phyloP scores from a whole-genome alignment of 2,797 vertebrate species.

The Eptatretus atami region DNA sequence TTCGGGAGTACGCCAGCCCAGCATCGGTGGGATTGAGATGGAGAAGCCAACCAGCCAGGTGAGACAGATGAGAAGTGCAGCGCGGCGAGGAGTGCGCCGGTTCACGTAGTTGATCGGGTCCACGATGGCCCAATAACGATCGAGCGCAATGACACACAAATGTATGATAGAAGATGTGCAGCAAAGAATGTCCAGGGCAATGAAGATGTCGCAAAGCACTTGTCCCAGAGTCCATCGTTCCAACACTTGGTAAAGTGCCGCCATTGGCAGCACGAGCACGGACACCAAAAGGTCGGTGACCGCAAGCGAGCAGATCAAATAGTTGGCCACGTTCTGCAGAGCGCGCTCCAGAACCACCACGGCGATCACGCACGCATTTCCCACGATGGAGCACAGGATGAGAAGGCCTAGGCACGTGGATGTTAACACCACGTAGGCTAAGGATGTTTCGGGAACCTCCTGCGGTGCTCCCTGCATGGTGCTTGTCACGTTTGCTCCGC shows the following conservation, averaged over 20 bases:
- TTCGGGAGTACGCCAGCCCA: slow-evolving; percentile 73
- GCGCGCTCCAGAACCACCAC: slow-evolving; percentile 68
- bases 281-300: slow-evolving; percentile 94
- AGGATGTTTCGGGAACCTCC: not conserved
- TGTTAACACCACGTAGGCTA: slow-evolving; percentile 42
- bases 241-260: slow-evolving; percentile 74
- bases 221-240: slow-evolving; percentile 92
- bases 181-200: slow-evolving; percentile 70
- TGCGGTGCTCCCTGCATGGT: not conserved
- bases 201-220: slow-evolving; percentile 70
- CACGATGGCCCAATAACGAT: slow-evolving; percentile 92
- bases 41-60: slow-evolving; percentile 87
- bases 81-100: slow-evolving; percentile 62
- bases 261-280: slow-evolving; percentile 81
- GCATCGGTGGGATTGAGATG: slow-evolving; percentile 83
- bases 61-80: slow-evolving; percentile 51
- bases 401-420: slow-evolving; percentile 49
- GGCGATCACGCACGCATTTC: slow-evolving; percentile 72
- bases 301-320: slow-evolving; percentile 76
- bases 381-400: slow-evolving; percentile 59
- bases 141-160: slow-evolving; percentile 79
- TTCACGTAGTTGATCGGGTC: slow-evolving; percentile 90
- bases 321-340: slow-evolving; percentile 87
- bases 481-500: not conserved
- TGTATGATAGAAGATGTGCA: slow-evolving; percentile 94